Evolutionary conservation across 2,888 invertebrate species (phyloP).

Genomic region (Macrosoma leucophasiata): DNA sequence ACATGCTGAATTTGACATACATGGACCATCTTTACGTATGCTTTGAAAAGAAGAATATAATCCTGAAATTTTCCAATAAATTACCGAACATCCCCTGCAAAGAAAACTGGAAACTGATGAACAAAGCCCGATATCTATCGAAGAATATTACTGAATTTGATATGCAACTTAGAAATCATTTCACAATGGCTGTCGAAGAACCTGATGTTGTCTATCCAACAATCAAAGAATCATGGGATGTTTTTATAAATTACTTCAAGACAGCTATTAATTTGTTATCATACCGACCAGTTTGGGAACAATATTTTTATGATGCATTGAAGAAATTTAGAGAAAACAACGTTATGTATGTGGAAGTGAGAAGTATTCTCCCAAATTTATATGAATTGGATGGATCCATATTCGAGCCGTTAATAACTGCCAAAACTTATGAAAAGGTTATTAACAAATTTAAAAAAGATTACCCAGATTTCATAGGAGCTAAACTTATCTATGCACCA

Average conservation of each 20-base stretch:
- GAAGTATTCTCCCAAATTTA: constrained; percentile 77
- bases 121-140: constrained; percentile 49
- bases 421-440: constrained; percentile 73
- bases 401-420: constrained; percentile 72
- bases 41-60: constrained; percentile 29
- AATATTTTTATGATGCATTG: constrained; percentile 79
- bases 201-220: constrained; percentile 59
- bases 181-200: constrained; percentile 74
- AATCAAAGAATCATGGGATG: constrained; percentile 76
- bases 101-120: constrained; percentile 63
- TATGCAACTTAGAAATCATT: constrained; percentile 58
- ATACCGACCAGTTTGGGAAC: constrained; percentile 79
- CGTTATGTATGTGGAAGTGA: constrained; percentile 81
- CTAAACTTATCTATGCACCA: constrained; percentile 82
- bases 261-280: constrained; percentile 71
- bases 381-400: constrained; percentile 80
- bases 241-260: constrained; percentile 73
- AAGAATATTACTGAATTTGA: constrained; percentile 67
- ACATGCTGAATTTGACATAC: constrained; percentile 78
- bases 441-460: constrained; percentile 73
- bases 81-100: constrained; percentile 35
- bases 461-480: constrained; percentile 80
- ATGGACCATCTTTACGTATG: constrained; percentile 77
- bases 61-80: constrained; percentile 43
- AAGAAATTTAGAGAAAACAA: constrained; percentile 79